A percentile compares a stretch with the other conserved stretches of the same genome.
Evolutionary conservation across 1,140 invertebrate genomes (phyloP).

Genomic region (Diuraphis noxia): DNA sequence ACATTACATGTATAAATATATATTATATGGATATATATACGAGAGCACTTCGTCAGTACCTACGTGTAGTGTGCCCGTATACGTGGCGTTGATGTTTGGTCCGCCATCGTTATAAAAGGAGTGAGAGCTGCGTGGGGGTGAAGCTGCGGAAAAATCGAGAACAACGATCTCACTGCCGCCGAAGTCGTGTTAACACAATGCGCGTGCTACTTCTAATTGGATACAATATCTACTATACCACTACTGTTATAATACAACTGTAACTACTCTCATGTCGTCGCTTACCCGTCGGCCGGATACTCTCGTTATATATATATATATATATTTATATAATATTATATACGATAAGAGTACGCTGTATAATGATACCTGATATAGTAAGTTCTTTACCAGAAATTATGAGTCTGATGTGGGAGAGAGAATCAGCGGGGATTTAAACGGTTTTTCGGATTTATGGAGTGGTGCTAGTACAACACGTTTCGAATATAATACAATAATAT

Average conservation of each 20-base stretch:
- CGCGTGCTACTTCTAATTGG: slow-evolving; percentile 30
- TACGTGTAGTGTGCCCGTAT: not conserved
- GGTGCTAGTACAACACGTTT: no score
- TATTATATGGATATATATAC: not conserved
- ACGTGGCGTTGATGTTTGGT: not conserved
- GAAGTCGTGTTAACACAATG: not conserved
- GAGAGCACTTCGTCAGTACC: not conserved
- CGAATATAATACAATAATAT: no score
- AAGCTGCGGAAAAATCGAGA: not conserved
- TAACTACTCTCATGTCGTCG: not conserved
- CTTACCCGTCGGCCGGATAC: not conserved
- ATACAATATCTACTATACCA: not conserved
- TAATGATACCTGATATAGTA: not conserved
- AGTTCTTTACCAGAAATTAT: not conserved
- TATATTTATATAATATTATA: not conserved
- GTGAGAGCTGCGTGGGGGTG: not conserved
- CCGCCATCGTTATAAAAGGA: not conserved
- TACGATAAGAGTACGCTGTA: not conserved
- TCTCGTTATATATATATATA: not conserved
- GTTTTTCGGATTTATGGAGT: not conserved
- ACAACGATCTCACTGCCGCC: not conserved
- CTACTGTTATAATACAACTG: not conserved
- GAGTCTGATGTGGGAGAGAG: not conserved
- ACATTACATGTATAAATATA: not conserved
- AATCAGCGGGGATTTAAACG: not conserved